Evolutionary conservation across 2,113 vertebrate species (phyloP), one percentile per base, ranked within the genome.

Genomic region (Arenaria interpres): DNA sequence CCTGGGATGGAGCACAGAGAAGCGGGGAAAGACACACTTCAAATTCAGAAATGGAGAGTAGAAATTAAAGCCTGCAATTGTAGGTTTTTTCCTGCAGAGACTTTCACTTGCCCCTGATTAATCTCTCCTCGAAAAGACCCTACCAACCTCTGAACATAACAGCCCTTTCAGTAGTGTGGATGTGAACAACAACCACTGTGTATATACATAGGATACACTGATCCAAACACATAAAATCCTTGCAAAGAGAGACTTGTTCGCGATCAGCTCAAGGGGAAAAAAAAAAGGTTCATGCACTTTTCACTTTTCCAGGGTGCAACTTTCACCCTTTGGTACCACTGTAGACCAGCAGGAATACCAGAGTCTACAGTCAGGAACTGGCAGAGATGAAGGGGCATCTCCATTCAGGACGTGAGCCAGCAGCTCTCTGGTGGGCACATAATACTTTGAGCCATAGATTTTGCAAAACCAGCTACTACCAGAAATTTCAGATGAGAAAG

Each of bases 401-500:
- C 46, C 28, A 45, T 15, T 68, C 66, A 74, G 87, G 71, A 57
- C 39, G 48, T 10, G 23, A 90, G 32, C 22, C 71, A 81, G 67
- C n/a, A 63, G 60, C 60, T 86, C 41, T 80, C 88, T 74, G 39
- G 54, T 53, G 77, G 80, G 87, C n/a, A 43, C 87, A 27, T 32
- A 53, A 50, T 19, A 9, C 43, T 92, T 33, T 74, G 68, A 87
- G 80, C 39, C 41, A 62, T 0, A 30, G n/a, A 57, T 62, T 93
- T 64, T 88, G 66, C 85, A 91, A 67, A 87, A 50, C 28, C 51
- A 41, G n/a, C 41, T 37, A 77, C 59, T 85, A 39, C 22, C 45
- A 48, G 82, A 48, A 62, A 67, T 71, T 92, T 59, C 37, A 85
- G 89, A 92, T 71, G 93, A 91, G 77, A 87, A 87, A 85, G 87